These are phyloP conservation scores for Parapristionchus giblindavisi DNA, from an alignment of 2,888 invertebrate species.

Conservation along the genomic window DNA sequence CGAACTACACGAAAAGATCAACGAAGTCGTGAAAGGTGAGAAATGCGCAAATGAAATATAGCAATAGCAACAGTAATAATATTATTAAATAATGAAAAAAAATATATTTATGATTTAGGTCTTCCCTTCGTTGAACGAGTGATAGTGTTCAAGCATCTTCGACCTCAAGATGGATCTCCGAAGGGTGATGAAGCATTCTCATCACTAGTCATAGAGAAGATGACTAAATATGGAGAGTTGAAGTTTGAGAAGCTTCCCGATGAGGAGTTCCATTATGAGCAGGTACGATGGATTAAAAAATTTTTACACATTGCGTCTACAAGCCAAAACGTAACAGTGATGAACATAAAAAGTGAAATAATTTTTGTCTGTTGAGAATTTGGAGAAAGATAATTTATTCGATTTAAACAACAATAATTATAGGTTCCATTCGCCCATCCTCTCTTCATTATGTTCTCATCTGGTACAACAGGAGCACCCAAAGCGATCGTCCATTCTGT, in stretches of 20 bases:
- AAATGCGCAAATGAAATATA: not conserved
- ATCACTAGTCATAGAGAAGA: not conserved
- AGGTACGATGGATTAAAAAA: not conserved
- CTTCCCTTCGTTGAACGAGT: conserved; percentile 57
- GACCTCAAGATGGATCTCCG: conserved; percentile 29
- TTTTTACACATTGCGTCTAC: not conserved
- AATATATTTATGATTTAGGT: conserved; percentile 40
- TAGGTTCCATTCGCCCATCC: conserved; percentile 75
- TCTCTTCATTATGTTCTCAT: conserved; percentile 75
- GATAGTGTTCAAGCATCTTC: conserved; percentile 54
- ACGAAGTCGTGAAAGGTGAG: conserved; percentile 70
- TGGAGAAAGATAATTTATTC: not conserved
- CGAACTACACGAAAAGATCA: conserved; percentile 73
- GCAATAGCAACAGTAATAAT: not conserved
- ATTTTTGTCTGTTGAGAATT: not conserved
- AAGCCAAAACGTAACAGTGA: not conserved
- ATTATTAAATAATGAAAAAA: not conserved
- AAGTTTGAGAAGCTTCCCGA: conserved; percentile 18
- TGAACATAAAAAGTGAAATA: not conserved
- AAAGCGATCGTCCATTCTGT: conserved; percentile 76
- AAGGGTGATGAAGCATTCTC: conserved; percentile 20
- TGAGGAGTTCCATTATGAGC: conserved; percentile 3
- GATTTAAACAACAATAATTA: conserved; percentile 40
- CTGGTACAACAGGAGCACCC: conserved; percentile 76
- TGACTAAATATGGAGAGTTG: conserved; percentile 13